These are phyloP conservation scores for Ochropleura plecta DNA, from an alignment of 2,888 invertebrate genomes.

Conservation along the genomic window DNA sequence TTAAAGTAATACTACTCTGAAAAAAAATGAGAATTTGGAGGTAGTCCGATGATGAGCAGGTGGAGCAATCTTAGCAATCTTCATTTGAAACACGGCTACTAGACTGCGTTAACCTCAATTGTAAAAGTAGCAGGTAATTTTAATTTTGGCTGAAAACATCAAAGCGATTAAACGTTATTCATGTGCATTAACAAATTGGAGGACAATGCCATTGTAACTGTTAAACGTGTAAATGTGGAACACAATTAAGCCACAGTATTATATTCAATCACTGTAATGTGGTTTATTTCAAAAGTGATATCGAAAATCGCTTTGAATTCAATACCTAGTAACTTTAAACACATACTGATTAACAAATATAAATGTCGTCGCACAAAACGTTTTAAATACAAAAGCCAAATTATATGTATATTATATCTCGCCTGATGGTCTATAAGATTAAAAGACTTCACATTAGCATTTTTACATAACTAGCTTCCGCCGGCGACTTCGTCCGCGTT, in stretches of 20 bases:
- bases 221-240: not conserved
- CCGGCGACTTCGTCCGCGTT: too few relatives aligned
- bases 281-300: not conserved
- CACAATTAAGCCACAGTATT: not conserved
- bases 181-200: too few relatives aligned
- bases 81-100: too few relatives aligned
- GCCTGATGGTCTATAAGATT: not conserved
- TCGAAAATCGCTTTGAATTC: not conserved
- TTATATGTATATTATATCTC: too few relatives aligned
- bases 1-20: too few relatives aligned
- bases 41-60: too few relatives aligned
- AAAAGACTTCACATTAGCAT: conserved; percentile 9
- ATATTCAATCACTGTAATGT: not conserved
- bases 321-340: not conserved
- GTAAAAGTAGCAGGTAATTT: too few relatives aligned
- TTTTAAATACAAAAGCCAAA: conserved; percentile 2
- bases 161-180: too few relatives aligned
- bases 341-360: conserved; percentile 2
- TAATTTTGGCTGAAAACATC: too few relatives aligned
- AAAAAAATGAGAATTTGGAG: not conserved
- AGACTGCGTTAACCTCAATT: too few relatives aligned
- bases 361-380: not conserved
- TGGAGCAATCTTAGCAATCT: too few relatives aligned
- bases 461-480: not conserved
- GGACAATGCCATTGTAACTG: not conserved